A percentile compares a stretch with the other conserved stretches of the same genome.
These are phyloP conservation scores for Cervus canadensis DNA, from an alignment of 2,113 vertebrate genomes.

Conservation along the genomic window DNA sequence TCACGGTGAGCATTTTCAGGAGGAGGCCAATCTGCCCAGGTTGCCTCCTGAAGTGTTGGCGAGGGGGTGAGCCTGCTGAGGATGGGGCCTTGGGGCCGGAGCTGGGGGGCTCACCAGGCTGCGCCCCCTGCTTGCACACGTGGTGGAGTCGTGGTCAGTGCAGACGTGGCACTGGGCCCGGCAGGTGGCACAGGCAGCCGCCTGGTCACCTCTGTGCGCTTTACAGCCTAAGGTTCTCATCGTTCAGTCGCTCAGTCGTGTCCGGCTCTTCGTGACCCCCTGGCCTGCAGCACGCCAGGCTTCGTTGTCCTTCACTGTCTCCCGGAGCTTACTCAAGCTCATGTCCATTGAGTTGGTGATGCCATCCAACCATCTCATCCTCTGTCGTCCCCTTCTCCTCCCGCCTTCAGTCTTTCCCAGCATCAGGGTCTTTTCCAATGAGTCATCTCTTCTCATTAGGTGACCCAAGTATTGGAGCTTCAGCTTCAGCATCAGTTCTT, in stretches of 20 bases:
- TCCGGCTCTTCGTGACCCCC: not conserved
- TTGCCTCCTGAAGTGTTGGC: not conserved
- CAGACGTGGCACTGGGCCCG: fast-evolving
- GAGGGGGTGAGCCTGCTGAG: not conserved
- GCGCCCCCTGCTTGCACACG: fast-evolving
- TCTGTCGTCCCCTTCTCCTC: not conserved
- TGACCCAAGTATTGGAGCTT: not conserved
- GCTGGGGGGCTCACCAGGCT: not conserved
- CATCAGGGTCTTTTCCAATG: not conserved
- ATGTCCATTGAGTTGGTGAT: not conserved
- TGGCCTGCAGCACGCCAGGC: not conserved
- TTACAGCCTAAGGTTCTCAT: fast-evolving
- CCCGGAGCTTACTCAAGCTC: not conserved
- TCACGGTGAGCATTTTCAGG: not conserved
- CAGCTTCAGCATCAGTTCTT: not conserved
- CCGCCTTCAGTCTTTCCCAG: not conserved
- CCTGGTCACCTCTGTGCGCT: too few species aligned
- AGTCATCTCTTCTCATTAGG: not conserved
- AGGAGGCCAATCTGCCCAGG: not conserved
- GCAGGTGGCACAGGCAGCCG: too few species aligned
- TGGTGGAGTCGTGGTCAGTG: not conserved
- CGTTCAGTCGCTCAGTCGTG: fast-evolving
- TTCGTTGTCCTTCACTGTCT: not conserved
- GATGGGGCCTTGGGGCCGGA: not conserved
- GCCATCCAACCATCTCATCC: not conserved